Base-by-base conservation (phyloP, 1,140 invertebrate species). In the Bombus ignitus region DNA sequence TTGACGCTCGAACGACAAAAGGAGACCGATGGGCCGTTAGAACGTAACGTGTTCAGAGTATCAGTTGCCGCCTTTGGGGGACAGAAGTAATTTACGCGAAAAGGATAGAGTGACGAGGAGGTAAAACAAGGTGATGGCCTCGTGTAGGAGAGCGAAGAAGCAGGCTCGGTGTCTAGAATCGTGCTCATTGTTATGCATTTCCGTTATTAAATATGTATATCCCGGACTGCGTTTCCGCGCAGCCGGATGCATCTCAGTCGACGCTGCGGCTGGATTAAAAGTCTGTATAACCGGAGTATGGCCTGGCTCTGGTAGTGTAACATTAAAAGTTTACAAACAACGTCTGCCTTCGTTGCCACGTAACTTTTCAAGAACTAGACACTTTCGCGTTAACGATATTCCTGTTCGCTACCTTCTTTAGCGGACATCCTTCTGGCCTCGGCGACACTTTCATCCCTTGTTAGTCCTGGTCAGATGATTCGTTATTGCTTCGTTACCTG, bases 121-220 rank as follows among this genome's bases (percentile, higher is more conserved):
- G 42, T 35, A 47, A 6, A 37, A 42, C 32, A n/a, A 8, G 42
- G 15, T 32, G 35, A 5, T 22, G 15, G 39, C 37, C 3, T 53
- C 25, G 37, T 57, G 70, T 28, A 75, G 75, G 62, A 68, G 59
- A 81, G 44, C 80, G 77, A 89, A 66, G 72, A 87, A 83, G 70
- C 79, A 22, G 22, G 47, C 74, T 32, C 35, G 53, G 59, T 82
- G 72, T 83, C 84, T 89, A 86, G 80, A 81, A 80, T 62, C 79
- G 81, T 87, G 78, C 87, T 89, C 88, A 86, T 89, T 89, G 88
- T 89, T 89, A 87, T 89, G 85, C 88, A 89, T 89, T 89, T 89
- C 88, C 70, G 76, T 87, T 87, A 89, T 88, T 89, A 89, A 89
- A 89, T 89, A 89, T 89, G 85, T 84, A 89, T 75, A 81, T 83